Evolutionary conservation across 2,888 invertebrate genomes (phyloP).

Genomic region (Platycheirus rosarum): DNA sequence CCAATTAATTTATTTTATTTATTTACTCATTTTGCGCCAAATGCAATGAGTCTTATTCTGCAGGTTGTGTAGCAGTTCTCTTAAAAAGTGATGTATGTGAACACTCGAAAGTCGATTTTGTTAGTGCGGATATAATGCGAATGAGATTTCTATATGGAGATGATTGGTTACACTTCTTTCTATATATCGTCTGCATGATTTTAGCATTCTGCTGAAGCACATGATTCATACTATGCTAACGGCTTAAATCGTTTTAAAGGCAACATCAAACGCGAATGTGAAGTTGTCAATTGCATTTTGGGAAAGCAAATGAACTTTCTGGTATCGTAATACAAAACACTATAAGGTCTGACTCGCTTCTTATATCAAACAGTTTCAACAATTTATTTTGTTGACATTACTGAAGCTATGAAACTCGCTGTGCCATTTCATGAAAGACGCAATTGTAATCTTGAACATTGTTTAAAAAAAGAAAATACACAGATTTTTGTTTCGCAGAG

Average conservation of each 20-base stretch:
- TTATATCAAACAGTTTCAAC: background rate
- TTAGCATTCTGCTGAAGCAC: background rate
- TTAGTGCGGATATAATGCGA: background rate
- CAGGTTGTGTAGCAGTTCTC: background rate
- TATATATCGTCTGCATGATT: too few species aligned
- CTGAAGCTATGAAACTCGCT: background rate
- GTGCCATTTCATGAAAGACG: background rate
- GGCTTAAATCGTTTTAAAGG: background rate
- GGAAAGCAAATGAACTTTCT: background rate
- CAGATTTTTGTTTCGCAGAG: background rate
- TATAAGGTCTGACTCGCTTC: background rate
- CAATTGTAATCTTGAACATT: background rate
- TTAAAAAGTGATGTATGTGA: conserved; percentile 3
- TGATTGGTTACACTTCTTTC: too few species aligned
- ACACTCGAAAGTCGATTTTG: background rate
- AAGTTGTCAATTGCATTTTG: background rate
- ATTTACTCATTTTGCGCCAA: background rate
- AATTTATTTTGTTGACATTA: background rate
- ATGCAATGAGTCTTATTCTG: background rate
- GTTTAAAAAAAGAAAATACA: background rate
- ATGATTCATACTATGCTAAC: background rate
- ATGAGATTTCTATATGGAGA: too few species aligned
- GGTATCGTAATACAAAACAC: too few species aligned
- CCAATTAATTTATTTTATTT: too few species aligned
- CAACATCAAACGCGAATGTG: background rate